Conservation (phyloP, 1,140 invertebrate genomes). For the Melipona quadrifasciata region DNA sequence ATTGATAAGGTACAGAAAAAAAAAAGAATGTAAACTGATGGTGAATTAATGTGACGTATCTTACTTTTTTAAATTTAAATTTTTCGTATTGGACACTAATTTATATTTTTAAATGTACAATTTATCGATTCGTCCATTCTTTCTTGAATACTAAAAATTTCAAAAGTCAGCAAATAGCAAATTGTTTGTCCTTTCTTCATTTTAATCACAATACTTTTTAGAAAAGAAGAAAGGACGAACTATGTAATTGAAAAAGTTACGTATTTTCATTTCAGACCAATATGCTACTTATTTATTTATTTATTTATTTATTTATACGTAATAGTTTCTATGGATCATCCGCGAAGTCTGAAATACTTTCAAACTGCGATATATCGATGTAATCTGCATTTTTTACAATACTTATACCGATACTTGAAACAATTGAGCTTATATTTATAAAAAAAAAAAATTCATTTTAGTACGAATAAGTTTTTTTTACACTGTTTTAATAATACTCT, state of each 20-base stretch:
- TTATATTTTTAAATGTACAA: not conserved
- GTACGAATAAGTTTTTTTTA: slow-evolving; percentile 28
- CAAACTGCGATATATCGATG: slow-evolving; percentile 22
- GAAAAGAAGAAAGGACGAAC: not conserved
- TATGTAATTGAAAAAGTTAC: not conserved
- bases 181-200: not conserved
- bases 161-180: not conserved
- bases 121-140: not conserved
- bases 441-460: slow-evolving; percentile 9
- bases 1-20: not conserved
- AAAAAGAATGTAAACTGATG: not conserved
- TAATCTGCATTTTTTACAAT: not conserved
- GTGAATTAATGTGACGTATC: not conserved
- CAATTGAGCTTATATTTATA: slow-evolving; percentile 35
- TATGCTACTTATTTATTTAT: slow-evolving; percentile 46
- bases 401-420: not conserved
- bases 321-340: slow-evolving; percentile 43
- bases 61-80: no score
- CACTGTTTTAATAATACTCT: not conserved
- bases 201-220: not conserved
- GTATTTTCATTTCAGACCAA: slow-evolving; percentile 28
- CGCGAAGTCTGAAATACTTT: slow-evolving; percentile 64
- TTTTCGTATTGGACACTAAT: no score
- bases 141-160: not conserved
- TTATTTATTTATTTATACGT: slow-evolving; percentile 73